These are phyloP conservation scores for Bos indicus DNA, from an alignment of 2,113 vertebrate genomes.

Conservation along the genomic window DNA sequence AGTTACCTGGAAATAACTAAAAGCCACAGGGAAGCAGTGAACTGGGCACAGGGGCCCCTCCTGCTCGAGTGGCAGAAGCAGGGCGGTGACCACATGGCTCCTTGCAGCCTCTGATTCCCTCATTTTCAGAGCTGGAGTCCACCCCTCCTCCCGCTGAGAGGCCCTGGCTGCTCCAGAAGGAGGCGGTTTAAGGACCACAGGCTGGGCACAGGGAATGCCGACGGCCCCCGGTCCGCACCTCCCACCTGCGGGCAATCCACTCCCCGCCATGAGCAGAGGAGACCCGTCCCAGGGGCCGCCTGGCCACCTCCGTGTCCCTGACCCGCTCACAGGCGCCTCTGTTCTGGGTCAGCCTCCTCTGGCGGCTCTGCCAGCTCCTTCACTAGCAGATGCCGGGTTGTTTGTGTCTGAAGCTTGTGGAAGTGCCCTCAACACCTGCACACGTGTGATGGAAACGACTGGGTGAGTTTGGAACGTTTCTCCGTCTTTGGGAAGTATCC, in stretches of 20 bases:
- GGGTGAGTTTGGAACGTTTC: background rate
- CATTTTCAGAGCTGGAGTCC: background rate
- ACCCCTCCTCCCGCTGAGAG: fast-evolving
- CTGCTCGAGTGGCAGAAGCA: fast-evolving
- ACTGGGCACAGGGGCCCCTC: background rate
- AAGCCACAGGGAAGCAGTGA: background rate
- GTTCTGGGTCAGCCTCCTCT: background rate
- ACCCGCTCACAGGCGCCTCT: fast-evolving
- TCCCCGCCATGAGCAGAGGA: fast-evolving
- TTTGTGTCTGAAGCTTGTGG: background rate
- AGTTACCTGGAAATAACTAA: background rate
- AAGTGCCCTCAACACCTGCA: background rate
- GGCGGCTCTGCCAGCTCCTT: background rate
- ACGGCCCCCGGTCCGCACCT: fast-evolving
- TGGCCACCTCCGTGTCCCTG: fast-evolving
- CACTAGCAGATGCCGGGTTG: background rate
- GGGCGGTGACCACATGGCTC: fast-evolving
- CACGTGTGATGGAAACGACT: background rate
- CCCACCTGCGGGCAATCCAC: background rate
- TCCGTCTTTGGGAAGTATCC: no score
- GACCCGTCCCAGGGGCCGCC: background rate
- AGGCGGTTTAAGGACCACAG: background rate
- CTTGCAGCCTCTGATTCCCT: no score
- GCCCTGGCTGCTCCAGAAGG: background rate
- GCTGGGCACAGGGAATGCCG: background rate